Evolutionary conservation across 2,888 invertebrate genomes (phyloP).

Genomic region (Archips xylosteana): DNA sequence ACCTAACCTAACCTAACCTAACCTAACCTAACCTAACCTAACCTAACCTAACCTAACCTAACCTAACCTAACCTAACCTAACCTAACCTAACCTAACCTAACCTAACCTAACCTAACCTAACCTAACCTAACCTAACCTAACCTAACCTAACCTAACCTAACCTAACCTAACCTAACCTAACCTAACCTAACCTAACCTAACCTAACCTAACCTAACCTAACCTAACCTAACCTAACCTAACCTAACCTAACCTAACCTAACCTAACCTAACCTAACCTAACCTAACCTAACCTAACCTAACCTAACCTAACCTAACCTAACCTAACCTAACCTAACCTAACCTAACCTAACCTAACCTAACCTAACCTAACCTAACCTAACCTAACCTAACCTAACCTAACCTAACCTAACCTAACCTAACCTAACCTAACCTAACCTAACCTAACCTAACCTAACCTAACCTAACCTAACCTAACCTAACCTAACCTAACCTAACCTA

Average conservation of each 20-base stretch:
- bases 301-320: slow-evolving; percentile 40
- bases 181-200: slow-evolving; percentile 43
- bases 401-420: slow-evolving; percentile 37
- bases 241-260: slow-evolving; percentile 42
- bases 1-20: slow-evolving; percentile 40
- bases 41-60: slow-evolving; percentile 43
- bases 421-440: slow-evolving; percentile 29
- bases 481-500: slow-evolving; percentile 40
- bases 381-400: slow-evolving; percentile 22
- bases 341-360: slow-evolving; percentile 39
- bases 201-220: slow-evolving; percentile 38
- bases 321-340: slow-evolving; percentile 35
- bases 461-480: slow-evolving; percentile 37
- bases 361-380: slow-evolving; percentile 35
- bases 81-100: slow-evolving; percentile 43
- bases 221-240: slow-evolving; percentile 41
- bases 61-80: slow-evolving; percentile 43
- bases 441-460: slow-evolving; percentile 42
- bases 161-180: slow-evolving; percentile 43
- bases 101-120: slow-evolving; percentile 42
- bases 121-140: slow-evolving; percentile 43
- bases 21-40: slow-evolving; percentile 42
- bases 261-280: slow-evolving; percentile 42
- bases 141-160: slow-evolving; percentile 43
- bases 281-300: slow-evolving; percentile 41